These are phyloP conservation scores for Alligator mississippiensis DNA, from an alignment of 2,113 vertebrate genomes.

Conservation along the genomic window DNA sequence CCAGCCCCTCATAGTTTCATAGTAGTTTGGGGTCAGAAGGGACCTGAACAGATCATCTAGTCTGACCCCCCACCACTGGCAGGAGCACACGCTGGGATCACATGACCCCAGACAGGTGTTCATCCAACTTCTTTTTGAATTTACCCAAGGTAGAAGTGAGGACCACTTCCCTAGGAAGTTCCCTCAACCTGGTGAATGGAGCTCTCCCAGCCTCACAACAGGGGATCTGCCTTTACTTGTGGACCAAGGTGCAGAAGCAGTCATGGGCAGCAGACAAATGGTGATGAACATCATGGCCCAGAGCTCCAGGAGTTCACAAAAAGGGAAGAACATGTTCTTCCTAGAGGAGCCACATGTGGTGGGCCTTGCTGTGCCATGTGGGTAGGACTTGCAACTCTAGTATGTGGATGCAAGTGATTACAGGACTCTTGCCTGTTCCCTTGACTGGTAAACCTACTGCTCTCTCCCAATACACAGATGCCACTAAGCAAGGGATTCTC, in stretches of 20 bases:
- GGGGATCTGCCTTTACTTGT: not conserved
- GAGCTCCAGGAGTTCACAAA: not conserved
- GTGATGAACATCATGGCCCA: not conserved
- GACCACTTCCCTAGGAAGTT: no score
- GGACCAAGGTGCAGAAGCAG: not conserved
- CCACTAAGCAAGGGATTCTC: not conserved
- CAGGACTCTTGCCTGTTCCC: not conserved
- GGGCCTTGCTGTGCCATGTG: not conserved
- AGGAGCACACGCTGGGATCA: no score
- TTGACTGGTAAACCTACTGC: not conserved
- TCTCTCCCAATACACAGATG: not conserved
- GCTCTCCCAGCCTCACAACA: not conserved
- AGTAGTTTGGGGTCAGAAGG: no score
- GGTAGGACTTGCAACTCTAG: not conserved
- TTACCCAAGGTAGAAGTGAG: no score
- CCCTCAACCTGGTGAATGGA: not conserved
- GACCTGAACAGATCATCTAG: no score
- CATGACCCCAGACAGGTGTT: no score
- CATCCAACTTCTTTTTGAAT: no score
- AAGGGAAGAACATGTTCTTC: not conserved
- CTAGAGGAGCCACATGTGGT: not conserved
- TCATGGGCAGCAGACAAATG: not conserved
- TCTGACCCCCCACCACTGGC: no score
- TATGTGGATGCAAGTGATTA: rapidly evolving
- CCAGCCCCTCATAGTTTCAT: no score